These are phyloP conservation scores for Agrochola lychnidis DNA, from an alignment of 2,888 invertebrate species.

Conservation along the genomic window DNA sequence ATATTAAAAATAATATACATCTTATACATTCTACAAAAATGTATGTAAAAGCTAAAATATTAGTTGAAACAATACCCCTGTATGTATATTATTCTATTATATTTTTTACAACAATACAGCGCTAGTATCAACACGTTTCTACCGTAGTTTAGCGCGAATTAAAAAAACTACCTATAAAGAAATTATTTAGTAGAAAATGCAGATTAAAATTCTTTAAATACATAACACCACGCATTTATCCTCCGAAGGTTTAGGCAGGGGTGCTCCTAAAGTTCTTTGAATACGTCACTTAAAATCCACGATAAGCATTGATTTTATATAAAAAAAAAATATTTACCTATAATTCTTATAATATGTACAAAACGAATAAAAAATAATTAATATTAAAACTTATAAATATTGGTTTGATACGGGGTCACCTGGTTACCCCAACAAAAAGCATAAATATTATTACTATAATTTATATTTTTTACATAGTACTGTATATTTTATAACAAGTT, in stretches of 20 bases:
- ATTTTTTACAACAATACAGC: background rate
- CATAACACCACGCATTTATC: background rate
- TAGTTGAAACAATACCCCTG: conserved; percentile 28
- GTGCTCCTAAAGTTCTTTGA: background rate
- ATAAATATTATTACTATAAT: conserved; percentile 15
- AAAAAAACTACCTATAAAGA: background rate
- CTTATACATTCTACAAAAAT: conserved; percentile 21
- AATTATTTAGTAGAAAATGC: background rate
- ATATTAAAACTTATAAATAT: conserved; percentile 13
- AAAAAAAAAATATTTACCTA: background rate
- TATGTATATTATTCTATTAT: conserved; percentile 11
- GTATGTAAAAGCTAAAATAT: conserved; percentile 17
- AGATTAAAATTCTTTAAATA: conserved; percentile 4
- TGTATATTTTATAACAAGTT: conserved; percentile 42
- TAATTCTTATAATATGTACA: conserved; percentile 38
- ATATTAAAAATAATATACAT: too few species aligned
- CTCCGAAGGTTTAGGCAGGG: background rate
- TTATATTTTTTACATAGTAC: conserved; percentile 34
- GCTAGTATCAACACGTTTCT: background rate
- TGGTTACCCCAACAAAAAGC: conserved; percentile 34
- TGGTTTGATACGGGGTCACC: background rate
- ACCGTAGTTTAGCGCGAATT: background rate
- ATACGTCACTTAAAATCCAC: background rate
- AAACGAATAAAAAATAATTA: conserved; percentile 14
- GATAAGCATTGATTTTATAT: background rate